Base-by-base conservation (phyloP, 2,888 invertebrate genomes). In the Halocaridina rubra region DNA sequence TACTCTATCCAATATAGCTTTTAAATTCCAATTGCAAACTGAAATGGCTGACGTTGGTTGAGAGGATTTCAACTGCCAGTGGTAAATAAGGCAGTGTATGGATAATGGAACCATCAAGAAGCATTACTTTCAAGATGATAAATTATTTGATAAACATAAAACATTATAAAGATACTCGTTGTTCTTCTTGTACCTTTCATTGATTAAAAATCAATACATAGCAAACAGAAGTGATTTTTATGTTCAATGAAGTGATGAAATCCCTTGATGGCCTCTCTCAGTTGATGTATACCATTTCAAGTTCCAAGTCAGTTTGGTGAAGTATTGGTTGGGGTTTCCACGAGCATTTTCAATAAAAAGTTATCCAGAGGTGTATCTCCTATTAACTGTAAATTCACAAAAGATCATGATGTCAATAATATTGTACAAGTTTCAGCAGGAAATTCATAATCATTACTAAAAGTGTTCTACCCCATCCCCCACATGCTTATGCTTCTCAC, bases 311-410 rank as follows among this genome's bases (percentile, higher is more conserved):
- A n/a, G n/a, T n/a, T n/a, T 29, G 81, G 81, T 22, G 81, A 76
- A 10, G 75, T 57, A 27, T 46, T 81, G 29, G 53, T 74, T 10
- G 82, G 77, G 59, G 59, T 77, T 30, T 82, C 82, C 16, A 82
- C 95, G 85, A 97, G 92, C 92, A 96, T 94, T 90, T 96, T 96
- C 89, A 94, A 93, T 86, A 97, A 94, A 91, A 96, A 97, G 75
- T 94, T 94, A 90, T 96, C 95, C 90, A 98, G 94, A 88, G 95
- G 95, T 86, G 94, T 94, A 32, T 84, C 84, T 33, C 84, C 84
- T 53, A 84, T 79, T 53, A 84, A 69, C 84, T 84, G 84, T 5
- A 80, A 74, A 19, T 57, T 22, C n/a, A 32, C 53, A 32, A 13
- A 4, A 24, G 24, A 32, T 64, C 3, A 64, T 16, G 16, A 33